Percentiles rank a stretch among this genome's conserved stretches.
Conservation (phyloP, 1,140 invertebrate genomes). For the Streblospio benedicti region DNA sequence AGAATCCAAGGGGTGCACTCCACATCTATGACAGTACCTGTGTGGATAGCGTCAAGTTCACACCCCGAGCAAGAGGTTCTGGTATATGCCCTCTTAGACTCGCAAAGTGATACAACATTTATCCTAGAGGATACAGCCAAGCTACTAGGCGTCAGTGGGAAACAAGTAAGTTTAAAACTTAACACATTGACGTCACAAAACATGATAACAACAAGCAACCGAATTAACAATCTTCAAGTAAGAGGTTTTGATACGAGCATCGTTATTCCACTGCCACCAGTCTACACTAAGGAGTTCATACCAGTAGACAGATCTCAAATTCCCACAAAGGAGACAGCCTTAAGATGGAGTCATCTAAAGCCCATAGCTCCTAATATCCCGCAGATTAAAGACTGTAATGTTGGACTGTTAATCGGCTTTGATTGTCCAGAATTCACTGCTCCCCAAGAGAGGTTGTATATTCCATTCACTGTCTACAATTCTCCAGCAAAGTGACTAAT, state of each 20-base stretch:
- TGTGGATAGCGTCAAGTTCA: background rate
- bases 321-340: constrained; percentile 4
- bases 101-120: constrained; percentile 1
- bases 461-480: too few relatives aligned
- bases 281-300: constrained; percentile 1
- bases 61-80: too few relatives aligned
- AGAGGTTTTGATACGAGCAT: background rate
- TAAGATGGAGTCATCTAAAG: background rate
- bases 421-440: background rate
- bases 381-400: constrained; percentile 5
- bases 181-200: background rate
- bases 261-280: background rate
- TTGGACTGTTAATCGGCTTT: constrained; percentile 4
- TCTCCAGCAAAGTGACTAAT: too few relatives aligned
- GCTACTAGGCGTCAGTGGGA: background rate
- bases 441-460: background rate
- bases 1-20: too few relatives aligned
- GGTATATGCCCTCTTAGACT: constrained; percentile 7
- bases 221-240: background rate
- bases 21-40: constrained; percentile 7
- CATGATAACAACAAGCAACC: background rate
- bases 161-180: background rate
- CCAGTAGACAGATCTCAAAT: constrained; percentile 2
- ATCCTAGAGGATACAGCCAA: background rate
- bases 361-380: background rate